Evolutionary conservation across 2,113 vertebrate species (phyloP), one percentile per base, ranked within the genome.

Genomic region (Seriola dumerili): DNA sequence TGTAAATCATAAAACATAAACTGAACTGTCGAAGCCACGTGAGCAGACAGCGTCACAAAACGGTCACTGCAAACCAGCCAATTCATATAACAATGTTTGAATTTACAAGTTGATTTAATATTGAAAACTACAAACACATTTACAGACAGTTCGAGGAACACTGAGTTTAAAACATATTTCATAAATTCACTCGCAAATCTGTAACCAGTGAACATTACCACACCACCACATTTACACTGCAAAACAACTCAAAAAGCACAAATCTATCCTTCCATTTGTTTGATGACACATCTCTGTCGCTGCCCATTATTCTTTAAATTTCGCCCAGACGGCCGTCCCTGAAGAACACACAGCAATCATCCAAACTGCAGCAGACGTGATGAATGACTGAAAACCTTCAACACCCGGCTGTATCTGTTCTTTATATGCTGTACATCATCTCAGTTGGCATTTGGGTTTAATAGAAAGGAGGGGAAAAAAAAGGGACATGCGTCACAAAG

Each of bases 351-450:
- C 46, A 50, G 40, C 59, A 55, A 71, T 50, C 65, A 76, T 76
- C 61, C 50, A 7, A 59, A 67, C 75, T 50, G 32, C 38, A 61
- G 61, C 52, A 72, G 70, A 71, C 59, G 50, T 65, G 66, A 82
- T 72, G 54, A 63, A 70, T 65, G 42, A 42, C 40, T 21, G 14
- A 69, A 85, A 42, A 40, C 11, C 23, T 62, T 69, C 54, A 61
- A 17, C 36, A 63, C 32, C 12, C 40, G 46, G 58, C 42, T 61
- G 36, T 52, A 38, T 84, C 59, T 82, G 61, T 3, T 82, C 55
- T 74, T 57, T 76, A 44, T 67, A 42, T 13, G 14, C 44, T 64
- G 57, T 48, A 42, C 11, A 58, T 72, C 68, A 57, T 44, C 8
- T 54, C 36, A 61, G 55, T 32, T 42, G 70, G 23, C 54, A 50